Evolutionary conservation across 2,797 vertebrate species (phyloP).

Genomic region (Darevskia nairensis): DNA sequence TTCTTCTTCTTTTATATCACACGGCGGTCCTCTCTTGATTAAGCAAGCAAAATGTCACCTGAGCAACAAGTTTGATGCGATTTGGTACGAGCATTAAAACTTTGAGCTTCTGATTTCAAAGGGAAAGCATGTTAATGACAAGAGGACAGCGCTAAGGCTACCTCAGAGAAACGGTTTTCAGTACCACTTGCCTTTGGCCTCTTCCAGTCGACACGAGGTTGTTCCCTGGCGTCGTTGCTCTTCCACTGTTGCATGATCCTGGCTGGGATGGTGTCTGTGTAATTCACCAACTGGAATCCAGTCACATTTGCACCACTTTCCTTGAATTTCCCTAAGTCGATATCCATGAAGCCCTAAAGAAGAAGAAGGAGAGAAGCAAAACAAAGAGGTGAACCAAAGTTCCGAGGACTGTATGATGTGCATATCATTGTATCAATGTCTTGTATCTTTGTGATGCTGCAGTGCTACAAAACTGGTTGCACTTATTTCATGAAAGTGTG

Average conservation of each 20-base stretch:
- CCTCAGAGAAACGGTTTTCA: background rate
- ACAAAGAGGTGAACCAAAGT: constrained; percentile 23
- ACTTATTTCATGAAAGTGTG: background rate
- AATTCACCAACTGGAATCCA: constrained; percentile 96
- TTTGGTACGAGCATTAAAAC: background rate
- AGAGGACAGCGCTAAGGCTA: background rate
- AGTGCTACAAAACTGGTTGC: background rate
- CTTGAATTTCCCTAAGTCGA: constrained; percentile 93
- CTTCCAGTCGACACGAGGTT: constrained; percentile 90
- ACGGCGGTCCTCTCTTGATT: background rate
- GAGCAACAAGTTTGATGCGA: background rate
- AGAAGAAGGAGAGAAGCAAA: constrained; percentile 25
- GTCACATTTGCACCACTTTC: constrained; percentile 96
- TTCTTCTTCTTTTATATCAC: no score
- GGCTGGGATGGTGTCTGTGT: constrained; percentile 87
- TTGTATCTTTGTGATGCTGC: background rate
- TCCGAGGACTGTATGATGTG: no score
- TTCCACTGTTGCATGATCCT: constrained; percentile 94
- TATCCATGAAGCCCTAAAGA: constrained; percentile 95
- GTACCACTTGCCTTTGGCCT: constrained; percentile 87
- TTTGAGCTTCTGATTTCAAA: background rate
- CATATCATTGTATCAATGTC: background rate
- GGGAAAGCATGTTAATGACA: background rate
- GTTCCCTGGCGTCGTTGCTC: constrained; percentile 93
- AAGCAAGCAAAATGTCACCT: constrained; percentile 1